Percentiles rank a stretch among this genome's conserved stretches.
These are phyloP conservation scores for Lamprotornis superbus DNA, from an alignment of 2,113 vertebrate genomes.

Conservation along the genomic window DNA sequence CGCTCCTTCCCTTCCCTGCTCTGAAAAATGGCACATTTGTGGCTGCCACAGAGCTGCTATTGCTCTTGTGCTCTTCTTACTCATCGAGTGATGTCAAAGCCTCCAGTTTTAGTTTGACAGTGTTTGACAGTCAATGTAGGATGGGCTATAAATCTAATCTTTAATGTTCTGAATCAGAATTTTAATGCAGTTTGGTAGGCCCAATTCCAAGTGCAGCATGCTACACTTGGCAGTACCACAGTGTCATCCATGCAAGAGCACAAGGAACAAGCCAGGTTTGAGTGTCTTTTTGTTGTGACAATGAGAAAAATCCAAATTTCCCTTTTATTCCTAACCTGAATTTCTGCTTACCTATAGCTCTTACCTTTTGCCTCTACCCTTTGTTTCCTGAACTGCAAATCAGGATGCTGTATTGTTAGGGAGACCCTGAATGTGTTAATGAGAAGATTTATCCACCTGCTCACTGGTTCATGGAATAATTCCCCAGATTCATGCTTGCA, in stretches of 20 bases:
- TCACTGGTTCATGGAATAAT: conserved; percentile 6
- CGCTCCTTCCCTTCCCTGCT: neutral
- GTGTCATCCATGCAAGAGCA: neutral
- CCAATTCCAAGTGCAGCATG: neutral
- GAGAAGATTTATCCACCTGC: neutral
- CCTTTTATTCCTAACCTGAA: neutral
- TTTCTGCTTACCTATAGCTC: neutral
- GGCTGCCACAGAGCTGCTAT: neutral
- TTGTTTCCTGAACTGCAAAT: neutral
- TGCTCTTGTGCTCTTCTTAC: neutral
- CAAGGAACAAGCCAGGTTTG: neutral
- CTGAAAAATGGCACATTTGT: neutral
- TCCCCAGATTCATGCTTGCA: neutral
- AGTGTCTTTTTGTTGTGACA: neutral
- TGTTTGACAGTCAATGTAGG: neutral
- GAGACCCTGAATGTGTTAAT: neutral
- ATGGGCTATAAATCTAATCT: neutral
- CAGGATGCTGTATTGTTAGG: neutral
- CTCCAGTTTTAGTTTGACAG: neutral
- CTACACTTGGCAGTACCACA: neutral
- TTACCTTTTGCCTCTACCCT: neutral
- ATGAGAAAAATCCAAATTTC: neutral
- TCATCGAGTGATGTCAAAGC: neutral
- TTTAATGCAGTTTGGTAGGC: neutral
- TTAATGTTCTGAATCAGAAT: neutral